Conservation (phyloP, 2,113 vertebrate species). For the Cyphomyrus plagiostoma region DNA sequence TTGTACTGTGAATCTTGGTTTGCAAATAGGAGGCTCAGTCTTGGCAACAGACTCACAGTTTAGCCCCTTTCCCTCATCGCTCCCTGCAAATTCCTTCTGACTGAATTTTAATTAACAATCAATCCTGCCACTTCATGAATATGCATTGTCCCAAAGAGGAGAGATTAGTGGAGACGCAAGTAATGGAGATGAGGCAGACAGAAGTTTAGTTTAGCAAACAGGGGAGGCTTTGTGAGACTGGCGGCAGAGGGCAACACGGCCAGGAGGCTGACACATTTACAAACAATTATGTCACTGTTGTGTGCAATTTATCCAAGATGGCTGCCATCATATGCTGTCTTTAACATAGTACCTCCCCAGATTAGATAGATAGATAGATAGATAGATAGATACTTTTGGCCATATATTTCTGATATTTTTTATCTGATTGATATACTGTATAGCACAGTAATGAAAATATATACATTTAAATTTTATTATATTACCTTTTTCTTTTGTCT, state of each 20-base stretch:
- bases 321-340: slow-evolving; percentile 20
- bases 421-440: background rate
- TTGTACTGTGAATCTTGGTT: background rate
- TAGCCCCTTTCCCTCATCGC: slow-evolving; percentile 21
- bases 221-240: slow-evolving; percentile 28
- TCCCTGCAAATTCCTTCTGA: slow-evolving; percentile 34
- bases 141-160: slow-evolving; percentile 30
- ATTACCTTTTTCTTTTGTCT: background rate
- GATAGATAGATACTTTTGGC: background rate
- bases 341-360: background rate
- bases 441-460: background rate
- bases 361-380: background rate
- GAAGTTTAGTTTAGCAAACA: slow-evolving; percentile 39
- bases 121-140: slow-evolving; percentile 33
- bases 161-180: slow-evolving; percentile 21
- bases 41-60: background rate
- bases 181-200: slow-evolving; percentile 2
- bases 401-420: background rate
- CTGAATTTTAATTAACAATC: slow-evolving; percentile 44
- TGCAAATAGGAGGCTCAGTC: background rate
- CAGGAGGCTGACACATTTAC: slow-evolving; percentile 30
- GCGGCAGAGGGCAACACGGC: slow-evolving; percentile 21
- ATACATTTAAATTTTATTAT: background rate
- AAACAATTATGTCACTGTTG: slow-evolving; percentile 28
- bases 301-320: slow-evolving; percentile 27